These are phyloP conservation scores for Anolis carolinensis DNA, from an alignment of 2,113 vertebrate genomes.

Conservation along the genomic window DNA sequence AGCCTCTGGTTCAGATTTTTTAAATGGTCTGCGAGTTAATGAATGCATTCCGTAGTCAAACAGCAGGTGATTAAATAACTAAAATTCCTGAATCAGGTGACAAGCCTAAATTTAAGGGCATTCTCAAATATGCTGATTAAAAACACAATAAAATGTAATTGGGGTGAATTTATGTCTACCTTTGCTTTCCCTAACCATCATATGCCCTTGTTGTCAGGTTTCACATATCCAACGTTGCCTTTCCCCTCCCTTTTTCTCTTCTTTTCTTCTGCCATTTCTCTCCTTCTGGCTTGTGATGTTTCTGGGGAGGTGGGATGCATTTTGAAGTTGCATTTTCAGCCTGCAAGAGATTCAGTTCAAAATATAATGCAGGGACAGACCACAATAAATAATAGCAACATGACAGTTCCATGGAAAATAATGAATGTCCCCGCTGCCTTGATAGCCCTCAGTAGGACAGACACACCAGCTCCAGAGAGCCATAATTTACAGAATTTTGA, in stretches of 20 bases:
- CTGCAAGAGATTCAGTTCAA: neutral
- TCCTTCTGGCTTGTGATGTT: neutral
- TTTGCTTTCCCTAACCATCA: neutral
- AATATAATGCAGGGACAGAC: neutral
- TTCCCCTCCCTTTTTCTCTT: neutral
- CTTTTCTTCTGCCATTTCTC: too few species aligned
- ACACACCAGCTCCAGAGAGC: slow-evolving; percentile 10
- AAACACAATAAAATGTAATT: neutral
- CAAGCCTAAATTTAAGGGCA: neutral
- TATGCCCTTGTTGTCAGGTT: neutral
- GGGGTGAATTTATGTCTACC: too few species aligned
- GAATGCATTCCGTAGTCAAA: neutral
- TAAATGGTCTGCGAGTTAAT: neutral
- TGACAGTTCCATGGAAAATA: slow-evolving; percentile 18
- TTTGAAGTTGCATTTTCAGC: neutral
- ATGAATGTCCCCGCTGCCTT: slow-evolving; percentile 6
- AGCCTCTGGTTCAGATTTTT: neutral
- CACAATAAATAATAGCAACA: slow-evolving; percentile 18
- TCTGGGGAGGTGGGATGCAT: neutral
- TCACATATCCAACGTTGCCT: neutral
- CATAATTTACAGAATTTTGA: slow-evolving; percentile 29
- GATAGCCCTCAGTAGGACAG: neutral
- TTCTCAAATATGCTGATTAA: neutral
- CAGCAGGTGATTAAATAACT: neutral
- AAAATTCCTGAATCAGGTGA: neutral